Evolutionary conservation across 1,140 invertebrate species (phyloP).

Genomic region (Papilio aristodemus): DNA sequence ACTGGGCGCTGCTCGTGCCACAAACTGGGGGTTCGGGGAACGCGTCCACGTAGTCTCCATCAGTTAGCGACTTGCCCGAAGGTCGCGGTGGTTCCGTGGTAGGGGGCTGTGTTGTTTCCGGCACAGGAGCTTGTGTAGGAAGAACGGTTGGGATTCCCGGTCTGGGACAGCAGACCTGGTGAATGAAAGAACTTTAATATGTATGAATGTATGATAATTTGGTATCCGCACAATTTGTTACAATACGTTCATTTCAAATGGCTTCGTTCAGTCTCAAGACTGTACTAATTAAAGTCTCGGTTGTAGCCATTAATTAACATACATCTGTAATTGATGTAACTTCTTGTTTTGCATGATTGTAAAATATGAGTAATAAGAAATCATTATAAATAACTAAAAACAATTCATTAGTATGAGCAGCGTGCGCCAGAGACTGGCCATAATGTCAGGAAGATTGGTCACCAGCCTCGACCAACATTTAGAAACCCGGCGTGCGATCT

Average conservation of each 20-base stretch:
- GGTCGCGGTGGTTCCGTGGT: constrained; percentile 27
- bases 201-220: no score
- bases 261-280: no score
- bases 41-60: constrained; percentile 39
- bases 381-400: neutral
- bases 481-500: neutral
- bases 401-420: neutral
- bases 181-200: neutral
- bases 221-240: no score
- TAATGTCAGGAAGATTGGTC: neutral
- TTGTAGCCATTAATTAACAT: no score
- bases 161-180: constrained; percentile 61
- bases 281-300: no score
- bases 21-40: constrained; percentile 61
- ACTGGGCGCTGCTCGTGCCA: constrained; percentile 55
- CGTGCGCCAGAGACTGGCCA: no score
- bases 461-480: neutral
- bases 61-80: constrained; percentile 31
- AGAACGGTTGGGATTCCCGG: constrained; percentile 40
- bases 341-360: no score
- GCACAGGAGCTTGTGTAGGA: constrained; percentile 35
- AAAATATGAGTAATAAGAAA: no score
- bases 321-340: no score
- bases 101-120: constrained; percentile 15
- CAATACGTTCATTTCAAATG: no score